Percentiles rank a stretch among this genome's conserved stretches.
phyloP scores from a whole-genome alignment of 2,888 invertebrate genomes.

The Diaprepes abbreviatus region DNA sequence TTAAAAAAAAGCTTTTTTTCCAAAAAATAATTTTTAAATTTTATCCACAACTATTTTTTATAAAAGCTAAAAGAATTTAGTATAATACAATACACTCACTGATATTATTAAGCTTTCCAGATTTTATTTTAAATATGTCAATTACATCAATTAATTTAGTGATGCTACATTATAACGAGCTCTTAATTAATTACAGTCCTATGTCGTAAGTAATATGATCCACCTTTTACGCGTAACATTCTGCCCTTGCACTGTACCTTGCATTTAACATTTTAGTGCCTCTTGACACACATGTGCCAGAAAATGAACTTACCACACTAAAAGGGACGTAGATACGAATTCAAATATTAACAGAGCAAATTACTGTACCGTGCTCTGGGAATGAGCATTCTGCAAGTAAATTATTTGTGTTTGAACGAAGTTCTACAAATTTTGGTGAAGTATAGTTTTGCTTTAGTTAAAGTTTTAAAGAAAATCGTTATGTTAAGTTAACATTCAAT shows the following conservation, averaged over 20 bases:
- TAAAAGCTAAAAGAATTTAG: no score
- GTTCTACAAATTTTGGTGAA: background rate
- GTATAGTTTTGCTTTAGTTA: no score
- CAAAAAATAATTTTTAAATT: no score
- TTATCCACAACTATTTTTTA: no score
- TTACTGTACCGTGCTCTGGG: background rate
- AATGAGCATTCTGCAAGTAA: background rate
- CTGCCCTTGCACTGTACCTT: background rate
- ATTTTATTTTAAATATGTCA: no score
- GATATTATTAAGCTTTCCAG: no score
- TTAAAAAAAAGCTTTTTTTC: no score
- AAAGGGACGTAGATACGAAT: background rate
- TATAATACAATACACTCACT: no score
- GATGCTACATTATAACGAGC: background rate
- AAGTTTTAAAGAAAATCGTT: no score
- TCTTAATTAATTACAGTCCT: background rate
- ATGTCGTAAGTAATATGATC: background rate
- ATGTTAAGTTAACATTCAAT: no score
- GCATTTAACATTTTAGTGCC: background rate
- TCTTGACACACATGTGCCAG: slow-evolving; percentile 5
- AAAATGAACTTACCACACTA: background rate
- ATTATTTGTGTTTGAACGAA: background rate
- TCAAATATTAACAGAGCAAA: slow-evolving; percentile 4
- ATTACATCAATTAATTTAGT: background rate
- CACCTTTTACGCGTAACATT: background rate